Base-by-base conservation (phyloP, 1,140 invertebrate species). In the Thaumatotibia leucotreta region DNA sequence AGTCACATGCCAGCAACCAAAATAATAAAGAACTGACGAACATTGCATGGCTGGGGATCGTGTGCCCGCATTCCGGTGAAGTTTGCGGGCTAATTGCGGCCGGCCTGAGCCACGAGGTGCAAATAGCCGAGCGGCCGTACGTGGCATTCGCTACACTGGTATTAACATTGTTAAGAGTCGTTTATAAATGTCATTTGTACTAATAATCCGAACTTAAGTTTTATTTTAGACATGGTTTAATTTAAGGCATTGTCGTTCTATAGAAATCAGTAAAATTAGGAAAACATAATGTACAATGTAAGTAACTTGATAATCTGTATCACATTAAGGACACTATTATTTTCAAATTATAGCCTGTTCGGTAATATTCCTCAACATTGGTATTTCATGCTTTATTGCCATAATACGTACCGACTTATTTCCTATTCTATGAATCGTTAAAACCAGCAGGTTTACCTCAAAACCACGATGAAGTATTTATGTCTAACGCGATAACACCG, bases 51-150 rank as follows among this genome's bases (percentile, higher is more conserved):
- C 14, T 2, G 61, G 64, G 65, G 67, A 68, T 65, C 70, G 68
- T 74, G 72, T 74, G 33, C 22, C 31, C 75, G 75, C 72, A 77
- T 82, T 75, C 74, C 70, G 69, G 68, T 70, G 75, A 83, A 85
- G 73, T 85, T 79, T 82, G 81, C 77, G 81, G 77, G 66, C 77
- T 85, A 83, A 85, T 83, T 82, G 80, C 81, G 77, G 71, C 65
- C 73, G 72, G 68, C 71, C 65, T 70, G 71, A 65, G 69, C 66
- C 66, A 67, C 73, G 68, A 77, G 70, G 76, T 82, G 78, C 74
- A 79, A 82, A 82, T 79, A 79, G 75, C 78, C 67, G 70, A 54
- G 45, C 66, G 68, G 71, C 75, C 77, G 74, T 54, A 54, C 50
- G 58, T 70, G 29, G 66, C 32, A 63, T 52, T 58, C 33, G 49